Conservation (phyloP, 2,888 invertebrate species). For the Eupeodes latifasciatus region DNA sequence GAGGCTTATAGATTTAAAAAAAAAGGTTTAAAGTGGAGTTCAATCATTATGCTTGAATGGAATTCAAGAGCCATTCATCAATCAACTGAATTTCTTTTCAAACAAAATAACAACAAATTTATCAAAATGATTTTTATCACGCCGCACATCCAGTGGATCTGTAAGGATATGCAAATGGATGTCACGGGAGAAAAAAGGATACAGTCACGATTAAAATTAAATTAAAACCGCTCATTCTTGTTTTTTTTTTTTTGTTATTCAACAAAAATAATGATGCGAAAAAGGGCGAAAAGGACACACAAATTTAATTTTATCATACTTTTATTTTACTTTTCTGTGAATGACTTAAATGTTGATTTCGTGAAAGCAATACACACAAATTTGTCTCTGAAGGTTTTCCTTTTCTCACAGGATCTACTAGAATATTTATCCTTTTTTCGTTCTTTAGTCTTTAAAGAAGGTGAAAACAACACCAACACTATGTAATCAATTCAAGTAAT, state of each 20-base stretch:
- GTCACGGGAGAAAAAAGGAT: not conserved
- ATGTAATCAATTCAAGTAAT: slow-evolving; percentile 59
- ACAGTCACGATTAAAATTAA: slow-evolving; percentile 31
- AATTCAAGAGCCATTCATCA: slow-evolving; percentile 51
- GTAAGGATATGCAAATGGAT: not conserved
- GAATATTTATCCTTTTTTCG: too few species aligned
- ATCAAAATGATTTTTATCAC: slow-evolving; percentile 32
- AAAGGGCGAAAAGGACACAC: not conserved
- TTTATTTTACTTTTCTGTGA: not conserved
- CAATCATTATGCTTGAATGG: slow-evolving; percentile 17
- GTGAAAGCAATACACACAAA: not conserved
- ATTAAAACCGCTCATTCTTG: slow-evolving; percentile 26
- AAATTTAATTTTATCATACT: slow-evolving; percentile 10
- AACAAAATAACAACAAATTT: slow-evolving; percentile 15
- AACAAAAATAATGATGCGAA: not conserved
- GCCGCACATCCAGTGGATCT: not conserved
- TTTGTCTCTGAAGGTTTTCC: not conserved
- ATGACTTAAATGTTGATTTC: not conserved
- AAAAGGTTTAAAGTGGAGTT: not conserved
- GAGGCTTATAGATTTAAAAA: not conserved
- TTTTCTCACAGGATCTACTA: not conserved
- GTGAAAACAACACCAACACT: slow-evolving; percentile 29
- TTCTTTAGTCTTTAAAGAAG: not conserved
- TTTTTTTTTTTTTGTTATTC: not conserved
- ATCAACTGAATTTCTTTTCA: slow-evolving; percentile 10